Percentiles rank a stretch among this genome's conserved stretches.
phyloP scores from a whole-genome alignment of 2,113 vertebrate genomes.

The Dicerorhinus sumatrensis region DNA sequence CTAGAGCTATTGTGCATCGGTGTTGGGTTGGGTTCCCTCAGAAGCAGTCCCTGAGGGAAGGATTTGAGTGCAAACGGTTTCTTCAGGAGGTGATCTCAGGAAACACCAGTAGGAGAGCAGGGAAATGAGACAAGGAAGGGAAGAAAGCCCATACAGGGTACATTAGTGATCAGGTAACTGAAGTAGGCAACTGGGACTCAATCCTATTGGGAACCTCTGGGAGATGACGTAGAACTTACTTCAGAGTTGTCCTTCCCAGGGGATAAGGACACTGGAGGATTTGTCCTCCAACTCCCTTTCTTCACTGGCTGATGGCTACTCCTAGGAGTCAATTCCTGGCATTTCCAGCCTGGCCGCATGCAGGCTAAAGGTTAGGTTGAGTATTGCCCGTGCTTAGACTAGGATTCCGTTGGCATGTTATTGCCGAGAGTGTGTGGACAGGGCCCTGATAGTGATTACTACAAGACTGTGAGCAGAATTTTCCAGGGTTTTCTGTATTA shows the following conservation, averaged over 20 bases:
- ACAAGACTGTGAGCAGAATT: neutral
- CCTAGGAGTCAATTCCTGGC: neutral
- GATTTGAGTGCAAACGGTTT: neutral
- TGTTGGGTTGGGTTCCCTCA: neutral
- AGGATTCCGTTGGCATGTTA: neutral
- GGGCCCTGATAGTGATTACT: neutral
- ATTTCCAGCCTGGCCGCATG: neutral
- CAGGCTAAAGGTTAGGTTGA: neutral
- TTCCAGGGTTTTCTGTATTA: neutral
- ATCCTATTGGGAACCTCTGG: neutral
- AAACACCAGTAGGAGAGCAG: neutral
- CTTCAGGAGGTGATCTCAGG: neutral
- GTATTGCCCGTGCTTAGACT: neutral
- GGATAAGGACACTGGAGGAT: neutral
- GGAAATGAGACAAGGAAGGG: neutral
- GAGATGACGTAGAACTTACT: neutral
- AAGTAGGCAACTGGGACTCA: neutral
- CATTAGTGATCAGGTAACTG: neutral
- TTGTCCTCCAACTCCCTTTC: neutral
- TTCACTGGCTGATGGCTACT: neutral
- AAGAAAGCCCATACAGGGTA: neutral
- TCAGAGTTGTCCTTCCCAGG: neutral
- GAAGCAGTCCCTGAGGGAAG: neutral
- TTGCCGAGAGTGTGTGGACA: neutral
- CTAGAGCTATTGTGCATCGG: neutral